These are phyloP conservation scores for Synaphobranchus kaupii DNA, from an alignment of 2,797 vertebrate genomes.

Conservation along the genomic window DNA sequence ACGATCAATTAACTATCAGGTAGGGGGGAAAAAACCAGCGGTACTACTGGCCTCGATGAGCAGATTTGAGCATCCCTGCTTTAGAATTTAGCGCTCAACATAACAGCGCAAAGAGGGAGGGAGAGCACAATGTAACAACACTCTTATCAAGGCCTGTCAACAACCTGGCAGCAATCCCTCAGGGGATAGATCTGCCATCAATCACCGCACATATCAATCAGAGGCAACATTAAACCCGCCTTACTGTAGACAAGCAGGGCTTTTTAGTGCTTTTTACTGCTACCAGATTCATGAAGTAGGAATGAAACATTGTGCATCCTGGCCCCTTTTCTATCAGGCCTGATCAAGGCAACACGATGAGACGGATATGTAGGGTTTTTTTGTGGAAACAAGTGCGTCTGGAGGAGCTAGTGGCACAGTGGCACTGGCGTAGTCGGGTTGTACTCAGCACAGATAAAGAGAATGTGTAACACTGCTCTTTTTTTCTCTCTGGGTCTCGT, in stretches of 20 bases:
- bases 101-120: not conserved
- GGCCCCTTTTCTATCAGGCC: not conserved
- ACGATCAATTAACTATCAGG: not conserved
- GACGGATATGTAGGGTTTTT: not conserved
- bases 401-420: not conserved
- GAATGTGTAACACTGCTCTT: not conserved
- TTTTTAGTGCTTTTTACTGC: not conserved
- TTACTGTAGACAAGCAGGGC: not conserved
- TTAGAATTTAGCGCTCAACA: too few relatives aligned
- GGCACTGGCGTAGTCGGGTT: not conserved
- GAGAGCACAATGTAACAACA: not conserved
- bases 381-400: not conserved
- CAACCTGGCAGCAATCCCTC: not conserved
- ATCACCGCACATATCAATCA: constrained; percentile 12
- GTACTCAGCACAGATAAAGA: not conserved
- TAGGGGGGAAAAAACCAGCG: not conserved
- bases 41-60: not conserved
- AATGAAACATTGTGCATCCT: not conserved
- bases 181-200: not conserved
- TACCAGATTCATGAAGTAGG: not conserved
- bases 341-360: not conserved
- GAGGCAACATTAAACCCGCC: constrained; percentile 13
- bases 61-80: not conserved
- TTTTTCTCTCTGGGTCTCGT: not conserved
- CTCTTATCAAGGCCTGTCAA: not conserved